phyloP scores from a whole-genome alignment of 2,113 vertebrate species.

The Chaenogobius annularis region DNA sequence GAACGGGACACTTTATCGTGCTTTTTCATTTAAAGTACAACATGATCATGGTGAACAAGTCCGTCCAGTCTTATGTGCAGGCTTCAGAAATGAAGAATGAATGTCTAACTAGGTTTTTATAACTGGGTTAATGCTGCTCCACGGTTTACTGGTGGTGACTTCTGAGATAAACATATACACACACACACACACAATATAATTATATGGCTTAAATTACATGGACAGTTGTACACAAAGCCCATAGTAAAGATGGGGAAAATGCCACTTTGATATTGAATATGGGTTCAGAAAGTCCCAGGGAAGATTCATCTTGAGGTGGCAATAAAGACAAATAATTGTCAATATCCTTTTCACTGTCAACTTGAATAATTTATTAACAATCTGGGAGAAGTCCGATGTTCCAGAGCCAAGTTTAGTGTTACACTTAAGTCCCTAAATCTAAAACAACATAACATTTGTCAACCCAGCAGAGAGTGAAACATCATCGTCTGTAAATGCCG shows the following conservation, averaged over 20 bases:
- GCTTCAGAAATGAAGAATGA: conserved; percentile 35
- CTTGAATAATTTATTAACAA: not conserved
- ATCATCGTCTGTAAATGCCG: not conserved
- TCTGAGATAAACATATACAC: not conserved
- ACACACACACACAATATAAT: conserved; percentile 7
- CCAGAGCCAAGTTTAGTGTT: not conserved
- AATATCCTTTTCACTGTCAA: not conserved
- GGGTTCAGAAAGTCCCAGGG: conserved; percentile 1
- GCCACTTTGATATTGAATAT: conserved; percentile 5
- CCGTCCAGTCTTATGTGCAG: conserved; percentile 43
- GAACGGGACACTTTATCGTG: conserved; percentile 31
- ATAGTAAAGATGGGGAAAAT: conserved; percentile 1
- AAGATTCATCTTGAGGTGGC: conserved; percentile 1
- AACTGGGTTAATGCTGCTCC: not conserved
- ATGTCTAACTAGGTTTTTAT: conserved; percentile 17
- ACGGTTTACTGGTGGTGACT: not conserved
- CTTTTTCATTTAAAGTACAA: conserved; percentile 30
- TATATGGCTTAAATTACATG: conserved; percentile 6
- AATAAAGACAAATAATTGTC: not conserved
- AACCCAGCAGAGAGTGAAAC: not conserved
- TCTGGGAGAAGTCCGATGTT: not conserved
- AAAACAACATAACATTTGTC: not conserved
- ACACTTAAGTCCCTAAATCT: conserved; percentile 1
- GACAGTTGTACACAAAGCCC: not conserved
- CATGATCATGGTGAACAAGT: conserved; percentile 23